Evolutionary conservation across 2,888 invertebrate genomes (phyloP).

Genomic region (Clitarchus hookeri): DNA sequence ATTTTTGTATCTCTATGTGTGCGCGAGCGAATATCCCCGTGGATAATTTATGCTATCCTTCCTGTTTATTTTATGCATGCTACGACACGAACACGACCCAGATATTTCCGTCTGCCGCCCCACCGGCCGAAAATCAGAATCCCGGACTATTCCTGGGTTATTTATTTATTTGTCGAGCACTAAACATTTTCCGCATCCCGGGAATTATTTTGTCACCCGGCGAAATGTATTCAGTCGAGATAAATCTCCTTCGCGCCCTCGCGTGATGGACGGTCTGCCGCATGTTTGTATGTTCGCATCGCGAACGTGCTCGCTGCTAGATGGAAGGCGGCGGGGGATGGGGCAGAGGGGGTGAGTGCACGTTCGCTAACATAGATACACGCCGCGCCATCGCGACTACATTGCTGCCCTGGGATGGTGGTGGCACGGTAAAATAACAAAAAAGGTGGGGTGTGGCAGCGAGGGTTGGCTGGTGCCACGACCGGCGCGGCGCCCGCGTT

Average conservation of each 20-base stretch:
- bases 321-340: background rate
- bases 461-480: constrained; percentile 19
- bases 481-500: background rate
- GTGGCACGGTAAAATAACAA: background rate
- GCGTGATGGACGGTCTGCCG: background rate
- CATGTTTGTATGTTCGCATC: background rate
- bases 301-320: background rate
- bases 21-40: too few species aligned
- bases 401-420: background rate
- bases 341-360: background rate
- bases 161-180: constrained; percentile 14
- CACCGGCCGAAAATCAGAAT: constrained; percentile 1
- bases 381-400: constrained; percentile 8
- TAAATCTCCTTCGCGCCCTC: background rate
- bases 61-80: constrained; percentile 4
- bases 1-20: too few species aligned
- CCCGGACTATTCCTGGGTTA: background rate
- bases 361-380: background rate
- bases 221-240: background rate
- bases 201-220: background rate
- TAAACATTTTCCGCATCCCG: background rate
- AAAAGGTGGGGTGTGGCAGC: background rate
- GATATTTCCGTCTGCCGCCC: constrained; percentile 16
- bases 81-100: background rate
- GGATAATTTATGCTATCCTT: background rate